Evolutionary conservation across 2,888 invertebrate species (phyloP).

Genomic region (Macrophya alboannulata): DNA sequence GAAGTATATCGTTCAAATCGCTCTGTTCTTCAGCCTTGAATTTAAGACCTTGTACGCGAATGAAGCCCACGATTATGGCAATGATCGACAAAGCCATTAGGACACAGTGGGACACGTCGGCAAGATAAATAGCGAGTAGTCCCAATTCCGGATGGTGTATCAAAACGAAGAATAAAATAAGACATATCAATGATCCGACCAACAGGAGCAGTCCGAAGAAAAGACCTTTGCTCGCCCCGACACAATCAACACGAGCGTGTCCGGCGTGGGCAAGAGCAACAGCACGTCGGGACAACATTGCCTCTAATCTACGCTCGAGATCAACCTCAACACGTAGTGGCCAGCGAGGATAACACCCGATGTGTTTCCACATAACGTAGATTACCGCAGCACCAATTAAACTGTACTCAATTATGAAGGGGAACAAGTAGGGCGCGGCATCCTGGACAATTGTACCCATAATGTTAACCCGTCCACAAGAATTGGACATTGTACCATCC

Average conservation of each 20-base stretch:
- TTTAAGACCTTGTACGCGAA: constrained; percentile 93
- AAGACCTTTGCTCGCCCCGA: constrained; percentile 96
- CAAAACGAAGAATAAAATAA: constrained; percentile 97
- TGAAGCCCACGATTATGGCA: constrained; percentile 95
- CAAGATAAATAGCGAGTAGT: constrained; percentile 93
- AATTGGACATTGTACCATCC: constrained; percentile 76
- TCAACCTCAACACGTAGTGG: constrained; percentile 90
- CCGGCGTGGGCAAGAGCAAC: constrained; percentile 93
- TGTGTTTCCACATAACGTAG: constrained; percentile 98
- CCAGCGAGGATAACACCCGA: constrained; percentile 92
- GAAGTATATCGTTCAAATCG: constrained; percentile 93
- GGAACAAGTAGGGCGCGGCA: constrained; percentile 96
- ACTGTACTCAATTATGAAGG: constrained; percentile 97
- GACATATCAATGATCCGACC: constrained; percentile 94
- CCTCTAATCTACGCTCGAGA: constrained; percentile 93
- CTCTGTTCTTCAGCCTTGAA: constrained; percentile 96
- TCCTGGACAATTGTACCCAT: constrained; percentile 97
- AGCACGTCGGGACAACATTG: constrained; percentile 93
- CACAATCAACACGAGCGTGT: constrained; percentile 95
- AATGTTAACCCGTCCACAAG: constrained; percentile 92
- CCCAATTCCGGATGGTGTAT: constrained; percentile 92
- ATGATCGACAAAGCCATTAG: constrained; percentile 94
- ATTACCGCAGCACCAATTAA: constrained; percentile 97
- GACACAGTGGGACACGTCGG: constrained; percentile 94
- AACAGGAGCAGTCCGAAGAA: constrained; percentile 95